Evolutionary conservation across 2,888 invertebrate species (phyloP), one percentile per base, ranked within the genome.

Genomic region (Coenonympha arcania): DNA sequence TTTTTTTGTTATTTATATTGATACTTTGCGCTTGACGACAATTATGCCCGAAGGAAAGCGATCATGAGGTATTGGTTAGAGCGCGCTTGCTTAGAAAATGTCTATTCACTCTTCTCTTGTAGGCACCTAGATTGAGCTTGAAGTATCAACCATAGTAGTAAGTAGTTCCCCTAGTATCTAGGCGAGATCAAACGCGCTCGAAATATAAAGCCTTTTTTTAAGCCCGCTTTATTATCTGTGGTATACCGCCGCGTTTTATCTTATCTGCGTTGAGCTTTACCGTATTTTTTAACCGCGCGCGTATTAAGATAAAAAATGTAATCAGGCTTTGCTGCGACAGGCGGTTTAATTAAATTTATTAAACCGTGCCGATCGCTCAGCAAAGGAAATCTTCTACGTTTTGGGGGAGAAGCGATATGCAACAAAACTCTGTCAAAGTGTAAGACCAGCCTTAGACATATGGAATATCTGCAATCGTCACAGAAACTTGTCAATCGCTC

Each of bases 311-410:
- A 76, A 71, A 68, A 57, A 59, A 49, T 44, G 66, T 69, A 71
- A 74, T 75, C 76, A 60, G 57, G 62, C 59, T 40, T 40, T 40
- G 43, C 55, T 59, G 59, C 55, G 64, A 65, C 73, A 70, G 68
- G 73, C 71, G 66, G 71, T 71, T 74, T 79, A 77, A 79, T 78
- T 79, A 76, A 76, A 78, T 76, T 78, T 78, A 78, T 74, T 72
- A 16, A 22, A 6, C 44, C 44, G 19, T 34, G 34, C 34, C 44
- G 44, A 24, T 24, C 64, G 66, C 18, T 41, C 33, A 43, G 15
- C n/a, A 39, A 39, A 15, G 2, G 1, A 22, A 9, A 24, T 13
- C 24, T 8, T 15, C 24, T 11, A 9, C 9, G 22, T 15, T 2
- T 4, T n/a, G 11, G 3, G 11, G 6, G 20, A 36, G 11, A 36